A percentile compares a stretch with the other conserved stretches of the same genome.
Conservation (phyloP, 2,113 vertebrate species). For the Phalacrocorax pelagicus region DNA sequence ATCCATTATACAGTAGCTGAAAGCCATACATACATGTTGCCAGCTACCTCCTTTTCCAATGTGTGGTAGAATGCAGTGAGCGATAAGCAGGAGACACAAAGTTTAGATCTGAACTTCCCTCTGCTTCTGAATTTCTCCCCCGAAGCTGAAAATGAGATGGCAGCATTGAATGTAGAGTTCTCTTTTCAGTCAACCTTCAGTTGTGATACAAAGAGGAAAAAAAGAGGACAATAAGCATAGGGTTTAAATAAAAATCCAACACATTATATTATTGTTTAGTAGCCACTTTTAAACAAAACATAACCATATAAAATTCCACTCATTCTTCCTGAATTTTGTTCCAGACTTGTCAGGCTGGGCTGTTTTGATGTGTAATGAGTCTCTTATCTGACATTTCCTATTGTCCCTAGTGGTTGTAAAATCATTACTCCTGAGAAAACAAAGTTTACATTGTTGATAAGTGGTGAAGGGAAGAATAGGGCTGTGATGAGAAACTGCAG, state of each 20-base stretch:
- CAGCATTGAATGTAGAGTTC: neutral
- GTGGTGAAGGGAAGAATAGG: neutral
- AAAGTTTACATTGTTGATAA: conserved; percentile 54
- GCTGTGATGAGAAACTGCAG: neutral
- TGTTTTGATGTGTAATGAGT: conserved; percentile 6
- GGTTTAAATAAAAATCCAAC: conserved; percentile 32
- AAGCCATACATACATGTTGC: neutral
- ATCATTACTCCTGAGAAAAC: conserved; percentile 40
- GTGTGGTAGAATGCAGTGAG: neutral
- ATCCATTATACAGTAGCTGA: conserved; percentile 47
- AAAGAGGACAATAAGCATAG: neutral
- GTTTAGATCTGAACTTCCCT: neutral
- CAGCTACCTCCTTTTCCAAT: conserved; percentile 1
- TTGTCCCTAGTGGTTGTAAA: conserved; percentile 35
- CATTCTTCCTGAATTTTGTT: conserved; percentile 43
- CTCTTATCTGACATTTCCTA: conserved; percentile 9
- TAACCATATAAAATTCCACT: neutral
- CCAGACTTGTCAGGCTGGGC: conserved; percentile 15
- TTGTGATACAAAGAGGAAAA: neutral
- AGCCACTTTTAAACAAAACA: conserved; percentile 17
- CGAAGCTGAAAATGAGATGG: neutral
- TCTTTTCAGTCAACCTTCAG: neutral
- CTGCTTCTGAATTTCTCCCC: neutral
- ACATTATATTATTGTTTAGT: conserved; percentile 5
- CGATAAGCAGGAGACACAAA: neutral